Evolutionary conservation across 2,113 vertebrate genomes (phyloP).

Genomic region (Toxotes chatareus): DNA sequence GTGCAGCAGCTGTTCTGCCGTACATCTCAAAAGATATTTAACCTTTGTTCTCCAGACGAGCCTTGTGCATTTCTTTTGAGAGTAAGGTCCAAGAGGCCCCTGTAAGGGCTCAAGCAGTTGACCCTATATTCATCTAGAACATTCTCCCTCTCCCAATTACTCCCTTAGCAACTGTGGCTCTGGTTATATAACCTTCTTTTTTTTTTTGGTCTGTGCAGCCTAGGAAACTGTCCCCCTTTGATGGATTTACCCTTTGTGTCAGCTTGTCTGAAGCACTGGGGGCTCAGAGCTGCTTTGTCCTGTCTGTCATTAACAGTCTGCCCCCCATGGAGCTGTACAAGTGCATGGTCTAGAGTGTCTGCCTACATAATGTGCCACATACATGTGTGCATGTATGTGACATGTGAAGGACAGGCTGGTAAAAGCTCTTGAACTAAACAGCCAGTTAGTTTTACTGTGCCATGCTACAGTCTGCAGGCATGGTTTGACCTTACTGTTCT

Average conservation of each 20-base stretch:
- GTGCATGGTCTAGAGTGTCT: constrained; percentile 3
- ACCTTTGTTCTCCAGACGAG: constrained; percentile 4
- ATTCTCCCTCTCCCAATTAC: constrained; percentile 42
- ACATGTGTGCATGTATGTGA: neutral
- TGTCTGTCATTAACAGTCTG: constrained; percentile 40
- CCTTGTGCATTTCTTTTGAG: constrained; percentile 2
- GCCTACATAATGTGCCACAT: constrained; percentile 3
- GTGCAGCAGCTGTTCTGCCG: neutral
- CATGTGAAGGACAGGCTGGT: neutral
- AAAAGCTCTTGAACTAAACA: neutral
- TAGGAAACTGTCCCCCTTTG: constrained; percentile 42
- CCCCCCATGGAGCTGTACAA: constrained; percentile 40
- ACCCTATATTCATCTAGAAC: constrained; percentile 25
- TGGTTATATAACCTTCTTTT: constrained; percentile 70
- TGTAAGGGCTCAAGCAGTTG: constrained; percentile 21
- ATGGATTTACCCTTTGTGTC: constrained; percentile 57
- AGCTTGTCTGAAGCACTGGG: constrained; percentile 38
- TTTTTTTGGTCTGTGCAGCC: constrained; percentile 57
- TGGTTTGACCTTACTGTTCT: no score
- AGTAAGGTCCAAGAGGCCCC: constrained; percentile 6
- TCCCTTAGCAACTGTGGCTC: constrained; percentile 39
- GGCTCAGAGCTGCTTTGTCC: constrained; percentile 57
- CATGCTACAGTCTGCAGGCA: neutral
- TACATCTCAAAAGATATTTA: neutral
- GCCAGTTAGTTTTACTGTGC: neutral